Evolutionary conservation across 2,888 invertebrate species (phyloP), one percentile per base, ranked within the genome.

Genomic region (Lasioglossum villosulum): DNA sequence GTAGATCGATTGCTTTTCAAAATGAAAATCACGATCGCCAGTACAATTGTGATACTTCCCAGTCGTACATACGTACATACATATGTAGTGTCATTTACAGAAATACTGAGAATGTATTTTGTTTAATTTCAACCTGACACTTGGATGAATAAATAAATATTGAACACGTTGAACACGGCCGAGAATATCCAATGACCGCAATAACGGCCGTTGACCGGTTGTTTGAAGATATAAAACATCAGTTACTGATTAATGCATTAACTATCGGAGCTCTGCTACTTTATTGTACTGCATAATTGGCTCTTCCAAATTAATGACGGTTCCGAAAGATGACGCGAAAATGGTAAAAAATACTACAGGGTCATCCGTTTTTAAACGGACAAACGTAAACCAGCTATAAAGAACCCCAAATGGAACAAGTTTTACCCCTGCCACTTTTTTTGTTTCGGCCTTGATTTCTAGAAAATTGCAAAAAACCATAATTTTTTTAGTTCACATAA

Each of bases 101-200:
- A 30, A 63, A 63, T 30, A 30, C 34, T 30, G 19, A 34, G 63
- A 16, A 63, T 19, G 63, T 5, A 63, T 63, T 34, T 34, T 30
- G n/a, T 63, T 63, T 30, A 19, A 34, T 63, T 63, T 30, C 8
- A 19, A 2, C 19, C 8, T 19, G 63, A 63, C 63, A 63, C 63
- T 30, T 30, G 63, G 63, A 8, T 63, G 63, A 63, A 63, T 63
- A 63, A 63, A 63, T 30, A 63, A 63, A 63, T 63, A 63, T 63
- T 19, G 16, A 30, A 16, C 30, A 30, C 30, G 16, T 63, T 63
- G 6, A 63, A 63, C 63, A 30, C 30, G 3, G 6, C 30, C 16
- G 56, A 6, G 63, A 34, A 19, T 63, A 34, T 30, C 3, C 30
- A 63, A 34, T 30, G 63, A 19, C 30, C 30, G 63, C 16, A 63